Evolutionary conservation across 2,797 vertebrate species (phyloP).

Genomic region (Melanotaenia pygmaea): DNA sequence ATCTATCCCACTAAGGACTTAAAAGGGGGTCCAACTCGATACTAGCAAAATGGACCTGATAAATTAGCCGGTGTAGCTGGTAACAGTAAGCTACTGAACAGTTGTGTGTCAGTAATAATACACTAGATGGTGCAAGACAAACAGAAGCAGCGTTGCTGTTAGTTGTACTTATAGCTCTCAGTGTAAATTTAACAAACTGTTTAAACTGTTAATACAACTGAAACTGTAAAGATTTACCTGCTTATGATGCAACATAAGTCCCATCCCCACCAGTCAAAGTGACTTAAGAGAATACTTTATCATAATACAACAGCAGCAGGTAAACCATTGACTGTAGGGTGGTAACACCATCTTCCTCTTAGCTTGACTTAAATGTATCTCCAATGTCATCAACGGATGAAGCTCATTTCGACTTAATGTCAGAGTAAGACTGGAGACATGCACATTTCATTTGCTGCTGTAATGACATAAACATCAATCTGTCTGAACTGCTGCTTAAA

Average conservation of each 20-base stretch:
- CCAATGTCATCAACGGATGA: conserved; percentile 73
- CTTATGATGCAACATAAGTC: not conserved
- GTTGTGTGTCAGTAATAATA: not conserved
- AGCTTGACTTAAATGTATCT: conserved; percentile 58
- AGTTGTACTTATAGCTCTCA: too few species aligned
- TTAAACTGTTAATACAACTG: not conserved
- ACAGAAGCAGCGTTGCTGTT: not conserved
- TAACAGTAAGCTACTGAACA: not conserved
- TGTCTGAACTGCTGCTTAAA: conserved; percentile 85
- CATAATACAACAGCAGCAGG: conserved; percentile 29
- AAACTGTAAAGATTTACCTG: not conserved
- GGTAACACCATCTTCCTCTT: conserved; percentile 22
- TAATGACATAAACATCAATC: conserved; percentile 86
- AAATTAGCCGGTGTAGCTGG: not conserved
- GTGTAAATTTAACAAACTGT: conserved; percentile 1
- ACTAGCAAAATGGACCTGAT: too few species aligned
- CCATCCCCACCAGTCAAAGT: conserved; percentile 1
- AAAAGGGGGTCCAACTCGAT: too few species aligned
- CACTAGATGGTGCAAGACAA: not conserved
- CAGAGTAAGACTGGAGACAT: conserved; percentile 43
- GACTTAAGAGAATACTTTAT: conserved; percentile 13
- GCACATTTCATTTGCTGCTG: conserved; percentile 76
- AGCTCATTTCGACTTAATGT: conserved; percentile 76
- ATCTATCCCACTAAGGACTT: too few species aligned
- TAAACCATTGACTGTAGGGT: conserved; percentile 11